Percentiles rank a stretch among this genome's conserved stretches.
Evolutionary conservation across 2,888 invertebrate species (phyloP).

Genomic region (Rotaria sp.): DNA sequence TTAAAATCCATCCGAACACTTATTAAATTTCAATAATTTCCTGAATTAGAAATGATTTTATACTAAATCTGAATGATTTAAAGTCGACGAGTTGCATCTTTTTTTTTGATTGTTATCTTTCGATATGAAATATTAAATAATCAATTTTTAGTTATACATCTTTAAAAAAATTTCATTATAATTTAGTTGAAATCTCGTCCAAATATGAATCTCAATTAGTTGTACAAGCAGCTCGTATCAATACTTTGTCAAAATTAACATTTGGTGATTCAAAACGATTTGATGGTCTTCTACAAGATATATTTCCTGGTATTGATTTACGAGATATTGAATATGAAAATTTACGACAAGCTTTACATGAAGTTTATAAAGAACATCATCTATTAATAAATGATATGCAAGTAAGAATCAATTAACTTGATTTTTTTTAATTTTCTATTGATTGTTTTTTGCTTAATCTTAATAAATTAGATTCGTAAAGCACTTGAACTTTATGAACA

Average conservation of each 20-base stretch:
- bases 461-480: constrained; percentile 58
- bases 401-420: constrained; percentile 55
- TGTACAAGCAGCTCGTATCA: constrained; percentile 69
- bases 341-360: constrained; percentile 62
- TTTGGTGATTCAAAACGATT: constrained; percentile 71
- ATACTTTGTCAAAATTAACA: constrained; percentile 76
- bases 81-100: too few relatives aligned
- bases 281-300: constrained; percentile 70
- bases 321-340: constrained; percentile 61
- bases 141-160: too few relatives aligned
- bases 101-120: too few relatives aligned
- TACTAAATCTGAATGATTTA: too few relatives aligned
- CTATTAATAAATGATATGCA: constrained; percentile 68
- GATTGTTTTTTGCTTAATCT: too few relatives aligned
- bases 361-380: constrained; percentile 63
- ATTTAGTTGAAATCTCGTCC: constrained; percentile 47
- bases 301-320: constrained; percentile 70
- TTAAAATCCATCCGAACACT: too few relatives aligned
- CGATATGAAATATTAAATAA: too few relatives aligned
- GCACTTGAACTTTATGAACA: constrained; percentile 87
- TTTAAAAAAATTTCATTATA: background rate
- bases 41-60: too few relatives aligned
- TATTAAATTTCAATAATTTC: too few relatives aligned
- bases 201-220: constrained; percentile 64
- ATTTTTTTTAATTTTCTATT: too few relatives aligned